These are phyloP conservation scores for Ctenomys sociabilis DNA, from an alignment of 2,113 vertebrate species.

Conservation along the genomic window DNA sequence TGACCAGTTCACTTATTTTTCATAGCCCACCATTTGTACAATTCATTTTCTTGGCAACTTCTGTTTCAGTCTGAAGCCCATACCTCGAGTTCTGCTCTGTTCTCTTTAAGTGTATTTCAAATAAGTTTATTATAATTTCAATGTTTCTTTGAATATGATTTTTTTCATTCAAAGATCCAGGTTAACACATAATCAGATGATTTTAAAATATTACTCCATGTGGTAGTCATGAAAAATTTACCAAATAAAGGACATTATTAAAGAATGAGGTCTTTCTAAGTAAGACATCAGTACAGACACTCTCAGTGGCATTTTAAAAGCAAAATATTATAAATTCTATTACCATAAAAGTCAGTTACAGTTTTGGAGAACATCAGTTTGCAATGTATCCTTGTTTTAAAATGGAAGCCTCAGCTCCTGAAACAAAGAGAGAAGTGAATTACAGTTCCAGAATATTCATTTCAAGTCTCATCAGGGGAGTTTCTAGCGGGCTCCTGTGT, in stretches of 20 bases:
- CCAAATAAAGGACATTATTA: not conserved
- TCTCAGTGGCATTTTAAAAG: not conserved
- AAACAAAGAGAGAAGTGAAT: conserved; percentile 51
- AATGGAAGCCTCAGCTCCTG: conserved; percentile 52
- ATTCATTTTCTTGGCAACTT: not conserved
- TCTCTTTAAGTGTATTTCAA: not conserved
- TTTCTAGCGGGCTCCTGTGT: not conserved
- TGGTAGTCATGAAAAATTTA: not conserved
- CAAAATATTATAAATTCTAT: conserved; percentile 44
- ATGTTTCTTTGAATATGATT: not conserved
- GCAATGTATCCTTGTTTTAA: conserved; percentile 43
- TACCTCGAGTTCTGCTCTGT: not conserved
- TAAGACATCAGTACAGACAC: not conserved
- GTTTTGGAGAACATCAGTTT: conserved; percentile 29
- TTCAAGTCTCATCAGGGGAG: not conserved
- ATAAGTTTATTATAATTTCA: not conserved
- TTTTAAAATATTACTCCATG: not conserved
- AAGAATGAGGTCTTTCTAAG: not conserved
- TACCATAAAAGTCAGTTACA: not conserved
- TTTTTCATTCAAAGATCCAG: not conserved
- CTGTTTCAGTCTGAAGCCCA: not conserved
- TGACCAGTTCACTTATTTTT: not conserved
- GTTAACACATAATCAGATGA: not conserved
- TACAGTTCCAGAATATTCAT: conserved; percentile 44
- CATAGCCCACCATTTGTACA: not conserved